Conservation (phyloP, 2,113 vertebrate genomes). For the Sciurus niger region DNA sequence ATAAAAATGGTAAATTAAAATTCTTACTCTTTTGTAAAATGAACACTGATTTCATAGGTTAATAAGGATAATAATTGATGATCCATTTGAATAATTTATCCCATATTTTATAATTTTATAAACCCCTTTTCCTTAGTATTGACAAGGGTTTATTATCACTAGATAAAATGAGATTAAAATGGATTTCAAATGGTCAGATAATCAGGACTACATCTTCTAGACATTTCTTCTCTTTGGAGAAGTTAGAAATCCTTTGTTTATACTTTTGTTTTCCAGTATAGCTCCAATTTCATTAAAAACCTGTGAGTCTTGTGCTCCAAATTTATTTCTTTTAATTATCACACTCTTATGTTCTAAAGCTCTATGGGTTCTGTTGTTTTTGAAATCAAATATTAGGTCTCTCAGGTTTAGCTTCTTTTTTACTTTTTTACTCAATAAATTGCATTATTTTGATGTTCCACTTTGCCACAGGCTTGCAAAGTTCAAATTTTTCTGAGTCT, state of each 20-base stretch:
- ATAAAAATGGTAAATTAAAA: not conserved
- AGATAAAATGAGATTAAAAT: not conserved
- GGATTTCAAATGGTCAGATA: not conserved
- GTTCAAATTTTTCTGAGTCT: not conserved
- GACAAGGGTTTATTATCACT: not conserved
- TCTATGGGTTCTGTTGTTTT: not conserved
- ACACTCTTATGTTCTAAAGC: not conserved
- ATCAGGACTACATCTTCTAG: not conserved
- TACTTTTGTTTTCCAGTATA: not conserved
- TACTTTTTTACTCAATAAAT: not conserved
- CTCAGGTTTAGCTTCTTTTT: not conserved
- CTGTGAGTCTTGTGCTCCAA: not conserved
- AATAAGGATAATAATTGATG: not conserved
- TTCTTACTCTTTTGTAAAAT: not conserved
- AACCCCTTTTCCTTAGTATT: not conserved
- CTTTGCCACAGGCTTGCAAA: not conserved
- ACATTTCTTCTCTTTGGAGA: not conserved
- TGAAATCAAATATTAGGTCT: not conserved
- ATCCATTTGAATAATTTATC: not conserved
- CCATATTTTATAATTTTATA: not conserved
- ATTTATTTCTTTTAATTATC: not conserved
- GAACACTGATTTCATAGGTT: not conserved
- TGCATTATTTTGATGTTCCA: not conserved
- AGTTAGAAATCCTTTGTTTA: not conserved
- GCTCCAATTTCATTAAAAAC: not conserved